Evolutionary conservation across 1,140 invertebrate genomes (phyloP).

Genomic region (Drosophila orosa): DNA sequence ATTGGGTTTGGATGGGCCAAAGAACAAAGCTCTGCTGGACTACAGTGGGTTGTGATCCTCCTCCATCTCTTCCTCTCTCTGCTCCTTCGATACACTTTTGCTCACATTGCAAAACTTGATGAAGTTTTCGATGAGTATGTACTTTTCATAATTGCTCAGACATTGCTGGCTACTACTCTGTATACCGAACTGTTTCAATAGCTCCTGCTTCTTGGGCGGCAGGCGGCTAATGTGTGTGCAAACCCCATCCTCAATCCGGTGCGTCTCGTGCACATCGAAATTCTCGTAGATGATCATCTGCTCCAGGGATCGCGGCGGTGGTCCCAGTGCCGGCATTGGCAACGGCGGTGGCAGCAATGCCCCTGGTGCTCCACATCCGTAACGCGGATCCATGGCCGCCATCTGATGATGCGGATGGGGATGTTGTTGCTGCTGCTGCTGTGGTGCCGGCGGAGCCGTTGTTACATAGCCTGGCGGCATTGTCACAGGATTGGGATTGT

Average conservation of each 20-base stretch:
- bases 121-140: conserved; percentile 84
- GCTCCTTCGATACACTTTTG: conserved; percentile 62
- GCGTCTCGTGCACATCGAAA: conserved; percentile 81
- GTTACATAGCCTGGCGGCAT: conserved; percentile 45
- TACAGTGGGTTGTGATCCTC: conserved; percentile 28
- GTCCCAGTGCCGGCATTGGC: conserved; percentile 46
- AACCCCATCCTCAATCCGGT: conserved; percentile 81
- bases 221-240: conserved; percentile 82
- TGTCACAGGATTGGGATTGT: conserved; percentile 18
- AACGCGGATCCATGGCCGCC: conserved; percentile 48
- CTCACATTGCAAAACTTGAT: conserved; percentile 84
- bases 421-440: conserved; percentile 36
- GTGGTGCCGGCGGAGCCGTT: conserved; percentile 13
- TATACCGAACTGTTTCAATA: conserved; percentile 84
- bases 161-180: conserved; percentile 84
- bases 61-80: conserved; percentile 14
- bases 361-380: conserved; percentile 48
- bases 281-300: conserved; percentile 82
- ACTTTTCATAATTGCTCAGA: conserved; percentile 84
- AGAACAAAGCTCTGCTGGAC: conserved; percentile 75
- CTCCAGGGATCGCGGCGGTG: conserved; percentile 70
- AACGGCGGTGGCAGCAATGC: conserved; percentile 46
- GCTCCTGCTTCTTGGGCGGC: conserved; percentile 83
- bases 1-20: conserved; percentile 32
- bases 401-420: conserved; percentile 31